A percentile compares a stretch with the other conserved stretches of the same genome.
These are phyloP conservation scores for Ornithoptera alexandrae DNA, from an alignment of 2,888 invertebrate species.

Conservation along the genomic window DNA sequence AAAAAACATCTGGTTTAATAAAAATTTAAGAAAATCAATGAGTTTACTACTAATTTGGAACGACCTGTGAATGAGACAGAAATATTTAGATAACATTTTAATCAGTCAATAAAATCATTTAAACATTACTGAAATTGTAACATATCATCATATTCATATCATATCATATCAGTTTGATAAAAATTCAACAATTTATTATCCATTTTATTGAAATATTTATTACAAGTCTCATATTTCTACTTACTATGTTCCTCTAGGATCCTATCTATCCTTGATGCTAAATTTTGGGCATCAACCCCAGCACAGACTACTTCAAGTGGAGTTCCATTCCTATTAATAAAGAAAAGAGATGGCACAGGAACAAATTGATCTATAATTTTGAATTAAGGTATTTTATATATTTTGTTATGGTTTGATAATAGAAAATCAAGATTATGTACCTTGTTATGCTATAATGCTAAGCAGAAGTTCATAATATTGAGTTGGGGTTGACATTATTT, in stretches of 20 bases:
- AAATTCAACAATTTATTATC: no score
- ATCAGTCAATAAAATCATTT: no score
- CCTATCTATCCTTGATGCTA: slow-evolving; percentile 83
- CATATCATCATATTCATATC: no score
- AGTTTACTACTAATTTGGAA: no score
- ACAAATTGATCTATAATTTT: slow-evolving; percentile 83
- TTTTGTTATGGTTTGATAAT: not conserved
- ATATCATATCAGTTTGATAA: no score
- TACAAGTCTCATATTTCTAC: slow-evolving; percentile 36
- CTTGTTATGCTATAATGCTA: not conserved
- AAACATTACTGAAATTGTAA: no score
- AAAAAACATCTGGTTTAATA: no score
- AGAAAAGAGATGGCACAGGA: slow-evolving; percentile 90
- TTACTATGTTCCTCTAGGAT: slow-evolving; percentile 79
- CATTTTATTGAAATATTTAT: not conserved
- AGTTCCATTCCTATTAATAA: slow-evolving; percentile 90
- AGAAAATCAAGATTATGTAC: not conserved
- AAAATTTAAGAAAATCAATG: no score
- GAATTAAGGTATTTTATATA: slow-evolving; percentile 35
- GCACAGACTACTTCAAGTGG: slow-evolving; percentile 87
- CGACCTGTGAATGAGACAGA: no score
- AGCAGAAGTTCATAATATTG: not conserved
- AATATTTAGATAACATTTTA: no score
- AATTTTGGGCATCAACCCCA: slow-evolving; percentile 77
- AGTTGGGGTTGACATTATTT: no score